Evolutionary conservation across 2,113 vertebrate genomes (phyloP).

Genomic region (Corvus hawaiiensis): DNA sequence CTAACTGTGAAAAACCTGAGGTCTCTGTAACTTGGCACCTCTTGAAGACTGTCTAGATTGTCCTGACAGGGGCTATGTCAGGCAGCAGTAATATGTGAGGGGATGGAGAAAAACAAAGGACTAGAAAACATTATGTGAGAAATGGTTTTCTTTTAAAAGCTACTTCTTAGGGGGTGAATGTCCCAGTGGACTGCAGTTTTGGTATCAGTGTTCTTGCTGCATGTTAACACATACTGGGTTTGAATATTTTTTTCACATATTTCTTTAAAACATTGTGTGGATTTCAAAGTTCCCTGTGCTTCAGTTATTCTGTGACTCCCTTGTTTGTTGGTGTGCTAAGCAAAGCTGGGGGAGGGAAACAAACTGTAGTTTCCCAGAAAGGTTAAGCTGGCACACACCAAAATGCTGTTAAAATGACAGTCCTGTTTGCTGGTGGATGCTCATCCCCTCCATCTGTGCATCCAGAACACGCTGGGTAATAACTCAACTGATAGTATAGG

Average conservation of each 20-base stretch:
- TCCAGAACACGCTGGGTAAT: not conserved
- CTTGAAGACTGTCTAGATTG: not conserved
- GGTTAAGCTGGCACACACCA: not conserved
- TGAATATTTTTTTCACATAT: not conserved
- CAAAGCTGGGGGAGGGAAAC: not conserved
- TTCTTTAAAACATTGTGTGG: not conserved
- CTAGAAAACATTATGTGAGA: not conserved
- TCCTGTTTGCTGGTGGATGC: not conserved
- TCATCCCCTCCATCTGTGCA: not conserved
- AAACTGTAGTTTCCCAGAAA: not conserved
- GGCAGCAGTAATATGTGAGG: not conserved
- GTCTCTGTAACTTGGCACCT: not conserved
- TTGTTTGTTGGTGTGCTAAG: not conserved
- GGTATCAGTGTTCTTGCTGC: not conserved
- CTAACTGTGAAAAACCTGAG: slow-evolving; percentile 24
- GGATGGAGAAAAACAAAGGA: not conserved
- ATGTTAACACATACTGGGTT: not conserved
- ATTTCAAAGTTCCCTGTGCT: not conserved
- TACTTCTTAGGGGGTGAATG: not conserved
- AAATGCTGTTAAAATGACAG: not conserved
- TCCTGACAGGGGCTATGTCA: not conserved
- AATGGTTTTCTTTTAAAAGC: not conserved
- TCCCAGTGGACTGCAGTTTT: not conserved
- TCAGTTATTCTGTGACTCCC: not conserved
- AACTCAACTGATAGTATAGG: not conserved